These are phyloP conservation scores for Setipinna tenuifilis DNA, from an alignment of 2,797 vertebrate species.

Conservation along the genomic window DNA sequence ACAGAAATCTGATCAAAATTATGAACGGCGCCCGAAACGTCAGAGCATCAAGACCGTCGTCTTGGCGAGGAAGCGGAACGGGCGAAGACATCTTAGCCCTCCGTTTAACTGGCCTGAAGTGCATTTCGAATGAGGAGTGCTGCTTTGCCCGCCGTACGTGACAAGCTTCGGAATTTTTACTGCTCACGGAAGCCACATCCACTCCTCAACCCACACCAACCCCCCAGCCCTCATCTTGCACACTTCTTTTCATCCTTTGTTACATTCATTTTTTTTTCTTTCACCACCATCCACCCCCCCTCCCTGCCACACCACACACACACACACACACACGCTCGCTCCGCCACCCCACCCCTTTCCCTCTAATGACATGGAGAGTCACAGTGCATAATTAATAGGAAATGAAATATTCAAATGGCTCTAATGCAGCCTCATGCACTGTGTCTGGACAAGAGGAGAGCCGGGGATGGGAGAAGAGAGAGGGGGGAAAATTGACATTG, in stretches of 20 bases:
- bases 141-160: conserved; percentile 79
- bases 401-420: conserved; percentile 99
- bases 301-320: neutral
- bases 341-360: conserved; percentile 22
- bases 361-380: conserved; percentile 99
- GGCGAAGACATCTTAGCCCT: conserved; percentile 91
- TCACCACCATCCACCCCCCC: conserved; percentile 31
- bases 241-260: conserved; percentile 98
- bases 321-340: neutral
- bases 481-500: conserved; percentile 84
- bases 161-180: conserved; percentile 93
- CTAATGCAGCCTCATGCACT: conserved; percentile 98
- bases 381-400: conserved; percentile 99
- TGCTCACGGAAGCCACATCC: conserved; percentile 85
- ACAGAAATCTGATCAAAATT: conserved; percentile 83
- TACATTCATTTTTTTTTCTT: conserved; percentile 95
- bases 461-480: conserved; percentile 72
- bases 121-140: conserved; percentile 92
- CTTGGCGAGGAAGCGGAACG: conserved; percentile 86
- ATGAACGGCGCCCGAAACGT: conserved; percentile 31
- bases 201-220: conserved; percentile 55
- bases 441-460: conserved; percentile 88
- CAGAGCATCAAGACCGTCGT: conserved; percentile 52
- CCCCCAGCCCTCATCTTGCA: neutral
- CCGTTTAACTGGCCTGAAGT: conserved; percentile 90